Evolutionary conservation across 2,797 vertebrate species (phyloP).

Genomic region (Gallirallus australis): DNA sequence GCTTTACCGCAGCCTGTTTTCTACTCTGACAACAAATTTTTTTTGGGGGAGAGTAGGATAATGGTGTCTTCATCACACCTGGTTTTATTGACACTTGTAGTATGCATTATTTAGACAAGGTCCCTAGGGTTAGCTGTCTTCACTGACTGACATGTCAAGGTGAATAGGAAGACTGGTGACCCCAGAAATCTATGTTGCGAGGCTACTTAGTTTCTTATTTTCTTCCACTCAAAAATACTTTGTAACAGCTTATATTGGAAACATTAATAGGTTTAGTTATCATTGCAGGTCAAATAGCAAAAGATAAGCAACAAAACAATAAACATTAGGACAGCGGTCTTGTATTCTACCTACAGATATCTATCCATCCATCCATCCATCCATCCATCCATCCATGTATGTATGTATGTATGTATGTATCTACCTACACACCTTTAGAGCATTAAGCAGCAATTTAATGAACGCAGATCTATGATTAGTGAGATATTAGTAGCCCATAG

Average conservation of each 20-base stretch:
- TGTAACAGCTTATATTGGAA: background rate
- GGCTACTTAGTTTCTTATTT: background rate
- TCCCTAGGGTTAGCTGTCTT: background rate
- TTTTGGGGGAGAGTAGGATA: background rate
- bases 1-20: background rate
- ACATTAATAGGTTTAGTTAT: background rate
- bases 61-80: background rate
- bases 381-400: too few species aligned
- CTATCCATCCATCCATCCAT: background rate
- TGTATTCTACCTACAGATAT: background rate
- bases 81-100: background rate
- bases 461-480: background rate
- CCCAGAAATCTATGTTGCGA: background rate
- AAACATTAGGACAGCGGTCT: background rate
- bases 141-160: background rate
- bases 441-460: background rate
- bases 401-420: too few species aligned
- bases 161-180: background rate
- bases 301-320: background rate
- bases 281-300: background rate
- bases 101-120: background rate
- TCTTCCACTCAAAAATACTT: background rate
- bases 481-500: background rate
- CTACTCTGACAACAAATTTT: background rate
- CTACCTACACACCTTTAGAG: background rate